Conservation (phyloP, 2,888 invertebrate genomes). For the Pachycephus smyrnensis region DNA sequence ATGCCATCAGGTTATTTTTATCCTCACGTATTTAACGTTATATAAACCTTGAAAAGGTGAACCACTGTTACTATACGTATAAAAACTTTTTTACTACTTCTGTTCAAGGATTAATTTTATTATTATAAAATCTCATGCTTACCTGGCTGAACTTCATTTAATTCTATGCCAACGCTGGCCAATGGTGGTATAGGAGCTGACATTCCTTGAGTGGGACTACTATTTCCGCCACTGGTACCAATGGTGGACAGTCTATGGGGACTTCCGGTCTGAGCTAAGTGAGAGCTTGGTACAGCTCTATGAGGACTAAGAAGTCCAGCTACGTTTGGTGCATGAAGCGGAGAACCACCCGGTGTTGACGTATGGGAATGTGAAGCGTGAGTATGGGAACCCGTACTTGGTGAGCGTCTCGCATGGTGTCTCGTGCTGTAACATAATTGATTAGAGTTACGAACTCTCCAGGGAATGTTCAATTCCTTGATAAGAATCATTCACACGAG, state of each 20-base stretch:
- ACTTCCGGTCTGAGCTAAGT: constrained; percentile 48
- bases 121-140: constrained; percentile 20
- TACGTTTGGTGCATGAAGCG: constrained; percentile 55
- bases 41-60: constrained; percentile 11
- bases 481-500: background rate
- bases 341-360: constrained; percentile 57
- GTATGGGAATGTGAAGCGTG: constrained; percentile 57
- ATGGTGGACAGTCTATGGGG: constrained; percentile 52
- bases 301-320: constrained; percentile 57
- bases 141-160: constrained; percentile 61
- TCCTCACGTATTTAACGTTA: constrained; percentile 19
- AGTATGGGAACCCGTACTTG: constrained; percentile 58
- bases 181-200: constrained; percentile 39
- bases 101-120: background rate
- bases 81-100: background rate
- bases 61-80: background rate
- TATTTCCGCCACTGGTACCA: constrained; percentile 49
- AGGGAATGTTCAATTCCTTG: background rate
- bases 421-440: constrained; percentile 45
- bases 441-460: background rate
- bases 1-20: constrained; percentile 19
- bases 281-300: constrained; percentile 53
- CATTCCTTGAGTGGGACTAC: constrained; percentile 42
- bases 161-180: constrained; percentile 56
- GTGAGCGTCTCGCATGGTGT: constrained; percentile 59